Evolutionary conservation across 2,113 vertebrate genomes (phyloP), one percentile per base, ranked within the genome.

Genomic region (Pteronura brasiliensis): DNA sequence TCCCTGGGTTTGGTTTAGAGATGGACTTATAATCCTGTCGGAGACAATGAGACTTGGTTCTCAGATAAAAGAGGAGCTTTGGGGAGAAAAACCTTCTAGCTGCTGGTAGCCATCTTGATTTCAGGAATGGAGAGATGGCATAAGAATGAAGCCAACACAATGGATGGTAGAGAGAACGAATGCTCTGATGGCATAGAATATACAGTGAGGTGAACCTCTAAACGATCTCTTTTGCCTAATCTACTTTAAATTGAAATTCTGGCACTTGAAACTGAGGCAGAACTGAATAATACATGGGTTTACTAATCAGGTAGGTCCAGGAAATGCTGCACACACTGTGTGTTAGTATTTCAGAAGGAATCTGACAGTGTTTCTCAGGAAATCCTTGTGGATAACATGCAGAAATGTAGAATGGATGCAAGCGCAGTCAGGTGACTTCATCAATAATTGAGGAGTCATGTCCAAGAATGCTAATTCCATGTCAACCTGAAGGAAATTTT

Each of bases 391-490:
- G 76, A 42, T 96, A 94, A 94, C 34, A 27, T 72, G 52, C 15
- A 92, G 63, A 97, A 96, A 93, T 76, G 29, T 82, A 65, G 82
- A 93, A 42, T 86, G 55, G 63, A 95, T 90, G 47, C 55, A 87
- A 83, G 69, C 21, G 5, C 14, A 76, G 59, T 88, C 93, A 88
- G 88, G 84, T 93, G 95, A 95, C 85, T 90, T 97, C 94, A 98
- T 98, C 96, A 95, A 98, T 98, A 98, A 98, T 98, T 94, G 84
- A 98, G 83, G 77, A 95, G 61, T 65, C 84, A 57, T 95, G 97
- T 97, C 96, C 82, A 76, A 82, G 95, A 97, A 98, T 98, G 98
- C 93, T 98, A 98, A 98, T 98, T 97, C 95, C 94, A 74, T 97
- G 98, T 98, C 98, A 98, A 18, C 39, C 96, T 84, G 93, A 94